phyloP scores from a whole-genome alignment of 2,113 vertebrate genomes.

The Sterna hirundo region DNA sequence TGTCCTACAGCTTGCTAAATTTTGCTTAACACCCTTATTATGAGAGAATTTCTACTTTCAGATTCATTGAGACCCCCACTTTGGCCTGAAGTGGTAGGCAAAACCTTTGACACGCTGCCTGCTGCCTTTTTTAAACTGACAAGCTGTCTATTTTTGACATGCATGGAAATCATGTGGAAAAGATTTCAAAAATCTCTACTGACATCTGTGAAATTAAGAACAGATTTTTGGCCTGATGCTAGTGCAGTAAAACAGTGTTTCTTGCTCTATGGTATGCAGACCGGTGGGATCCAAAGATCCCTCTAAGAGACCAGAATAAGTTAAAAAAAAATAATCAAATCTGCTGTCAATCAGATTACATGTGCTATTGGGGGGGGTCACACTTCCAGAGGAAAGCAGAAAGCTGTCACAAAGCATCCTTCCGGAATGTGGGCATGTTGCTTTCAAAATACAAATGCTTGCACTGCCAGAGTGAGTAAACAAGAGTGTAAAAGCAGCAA shows the following conservation, averaged over 20 bases:
- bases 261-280: background rate
- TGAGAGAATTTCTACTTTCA: background rate
- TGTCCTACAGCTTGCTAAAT: background rate
- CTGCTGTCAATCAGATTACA: background rate
- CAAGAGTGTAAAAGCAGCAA: background rate
- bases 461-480: fast-evolving
- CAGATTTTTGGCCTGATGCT: background rate
- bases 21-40: background rate
- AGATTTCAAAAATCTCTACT: background rate
- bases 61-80: background rate
- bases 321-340: background rate
- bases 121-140: background rate
- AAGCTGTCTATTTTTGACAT: background rate
- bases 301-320: background rate
- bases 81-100: background rate
- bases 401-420: background rate
- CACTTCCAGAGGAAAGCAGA: background rate
- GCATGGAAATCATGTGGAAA: background rate
- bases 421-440: background rate
- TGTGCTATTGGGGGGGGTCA: background rate
- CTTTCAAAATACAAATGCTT: background rate
- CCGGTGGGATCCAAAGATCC: background rate
- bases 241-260: background rate
- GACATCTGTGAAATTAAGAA: background rate
- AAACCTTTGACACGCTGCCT: background rate